Percentiles rank a stretch among this genome's conserved stretches.
phyloP scores from a whole-genome alignment of 2,888 invertebrate species.

The Thera britannica region DNA sequence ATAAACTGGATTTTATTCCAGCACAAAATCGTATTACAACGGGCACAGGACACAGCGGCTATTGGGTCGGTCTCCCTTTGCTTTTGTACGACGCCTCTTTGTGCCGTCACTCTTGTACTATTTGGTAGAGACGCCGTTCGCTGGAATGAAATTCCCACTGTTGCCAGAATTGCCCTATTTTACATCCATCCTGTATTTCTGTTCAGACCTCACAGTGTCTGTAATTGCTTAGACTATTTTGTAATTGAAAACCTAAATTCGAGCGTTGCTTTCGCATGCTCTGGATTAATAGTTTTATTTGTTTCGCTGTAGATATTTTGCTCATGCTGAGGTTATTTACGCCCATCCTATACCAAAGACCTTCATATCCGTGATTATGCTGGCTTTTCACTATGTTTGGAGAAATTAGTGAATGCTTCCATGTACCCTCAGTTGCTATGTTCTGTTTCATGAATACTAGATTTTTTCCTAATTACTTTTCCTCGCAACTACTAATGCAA shows the following conservation, averaged over 20 bases:
- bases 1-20: conserved; percentile 10
- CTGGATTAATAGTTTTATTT: neutral
- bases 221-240: conserved; percentile 29
- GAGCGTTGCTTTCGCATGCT: conserved; percentile 4
- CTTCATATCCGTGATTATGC: neutral
- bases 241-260: conserved; percentile 23
- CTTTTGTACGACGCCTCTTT: conserved; percentile 39
- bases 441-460: too few relatives aligned
- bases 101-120: conserved; percentile 40
- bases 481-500: too few relatives aligned
- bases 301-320: neutral
- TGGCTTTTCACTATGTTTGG: neutral
- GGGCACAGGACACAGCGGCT: conserved; percentile 33
- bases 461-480: too few relatives aligned
- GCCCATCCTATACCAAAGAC: neutral
- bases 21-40: conserved; percentile 26
- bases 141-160: conserved; percentile 35
- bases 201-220: conserved; percentile 11
- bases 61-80: conserved; percentile 36
- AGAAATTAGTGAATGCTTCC: neutral
- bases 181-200: conserved; percentile 21
- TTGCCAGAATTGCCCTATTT: conserved; percentile 35
- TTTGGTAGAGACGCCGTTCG: conserved; percentile 33
- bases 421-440: too few relatives aligned
- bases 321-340: neutral